phyloP scores from a whole-genome alignment of 2,888 invertebrate genomes.

The Gastrophysa polygoni region DNA sequence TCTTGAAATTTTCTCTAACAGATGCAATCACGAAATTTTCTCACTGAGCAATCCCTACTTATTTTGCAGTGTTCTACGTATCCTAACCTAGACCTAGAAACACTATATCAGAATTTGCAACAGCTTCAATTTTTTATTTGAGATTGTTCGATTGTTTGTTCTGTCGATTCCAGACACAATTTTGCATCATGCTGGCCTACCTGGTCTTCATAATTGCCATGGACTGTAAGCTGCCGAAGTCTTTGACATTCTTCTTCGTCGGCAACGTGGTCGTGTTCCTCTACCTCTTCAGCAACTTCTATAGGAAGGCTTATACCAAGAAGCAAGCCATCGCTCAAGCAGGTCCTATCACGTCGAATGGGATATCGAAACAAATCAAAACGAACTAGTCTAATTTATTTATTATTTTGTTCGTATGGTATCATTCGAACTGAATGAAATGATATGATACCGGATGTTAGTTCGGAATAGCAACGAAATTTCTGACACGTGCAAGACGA shows the following conservation, averaged over 20 bases:
- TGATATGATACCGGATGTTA: too few relatives aligned
- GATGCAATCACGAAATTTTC: too few relatives aligned
- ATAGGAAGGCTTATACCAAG: constrained; percentile 57
- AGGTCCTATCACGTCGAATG: background rate
- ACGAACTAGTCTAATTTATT: background rate
- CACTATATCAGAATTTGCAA: too few relatives aligned
- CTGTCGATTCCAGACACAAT: constrained; percentile 71
- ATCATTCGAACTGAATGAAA: too few relatives aligned
- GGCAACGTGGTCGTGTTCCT: constrained; percentile 74
- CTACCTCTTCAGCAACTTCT: constrained; percentile 80
- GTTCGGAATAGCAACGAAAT: too few relatives aligned
- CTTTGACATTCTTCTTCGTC: constrained; percentile 69
- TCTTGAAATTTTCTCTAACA: too few relatives aligned
- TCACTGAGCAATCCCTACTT: too few relatives aligned
- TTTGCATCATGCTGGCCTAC: constrained; percentile 76
- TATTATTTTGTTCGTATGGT: background rate
- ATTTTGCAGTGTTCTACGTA: too few relatives aligned
- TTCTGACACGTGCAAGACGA: too few relatives aligned
- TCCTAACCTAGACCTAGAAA: too few relatives aligned
- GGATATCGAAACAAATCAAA: background rate
- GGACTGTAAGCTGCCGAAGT: constrained; percentile 74
- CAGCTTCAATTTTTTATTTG: too few relatives aligned
- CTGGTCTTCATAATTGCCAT: constrained; percentile 68
- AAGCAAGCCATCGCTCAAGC: background rate
- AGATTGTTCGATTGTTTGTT: too few relatives aligned